Percentiles rank a stretch among this genome's conserved stretches.
Conservation (phyloP, 1,140 invertebrate genomes). For the Ridgeia piscesae region DNA sequence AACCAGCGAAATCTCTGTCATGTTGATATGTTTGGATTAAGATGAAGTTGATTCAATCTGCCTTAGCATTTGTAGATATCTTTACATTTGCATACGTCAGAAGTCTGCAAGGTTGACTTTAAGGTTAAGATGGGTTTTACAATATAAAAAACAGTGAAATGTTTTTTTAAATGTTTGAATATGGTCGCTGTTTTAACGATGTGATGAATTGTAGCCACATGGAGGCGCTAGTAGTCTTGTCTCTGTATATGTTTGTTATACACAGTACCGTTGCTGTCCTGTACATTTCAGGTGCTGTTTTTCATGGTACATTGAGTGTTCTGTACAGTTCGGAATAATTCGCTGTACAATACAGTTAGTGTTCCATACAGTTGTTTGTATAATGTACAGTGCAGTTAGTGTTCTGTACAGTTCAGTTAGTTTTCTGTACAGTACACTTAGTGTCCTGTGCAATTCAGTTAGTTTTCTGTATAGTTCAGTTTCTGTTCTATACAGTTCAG, state of each 20-base stretch:
- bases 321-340: too few relatives aligned
- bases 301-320: too few relatives aligned
- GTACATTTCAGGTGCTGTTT: not conserved
- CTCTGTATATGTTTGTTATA: not conserved
- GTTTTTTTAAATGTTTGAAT: not conserved
- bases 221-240: not conserved
- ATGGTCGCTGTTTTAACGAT: not conserved
- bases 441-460: too few relatives aligned
- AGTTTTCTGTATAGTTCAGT: too few relatives aligned
- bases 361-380: too few relatives aligned
- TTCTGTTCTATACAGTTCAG: not conserved
- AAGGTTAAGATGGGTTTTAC: not conserved
- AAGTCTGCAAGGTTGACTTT: not conserved
- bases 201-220: not conserved
- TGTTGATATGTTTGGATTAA: not conserved
- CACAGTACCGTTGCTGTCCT: not conserved
- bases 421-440: too few relatives aligned
- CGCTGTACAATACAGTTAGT: too few relatives aligned
- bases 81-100: not conserved
- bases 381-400: too few relatives aligned
- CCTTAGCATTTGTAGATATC: not conserved
- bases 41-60: not conserved
- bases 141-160: not conserved
- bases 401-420: too few relatives aligned
- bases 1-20: not conserved